A percentile compares a stretch with the other conserved stretches of the same genome.
phyloP scores from a whole-genome alignment of 1,140 invertebrate genomes.

The Drosophila rufa region DNA sequence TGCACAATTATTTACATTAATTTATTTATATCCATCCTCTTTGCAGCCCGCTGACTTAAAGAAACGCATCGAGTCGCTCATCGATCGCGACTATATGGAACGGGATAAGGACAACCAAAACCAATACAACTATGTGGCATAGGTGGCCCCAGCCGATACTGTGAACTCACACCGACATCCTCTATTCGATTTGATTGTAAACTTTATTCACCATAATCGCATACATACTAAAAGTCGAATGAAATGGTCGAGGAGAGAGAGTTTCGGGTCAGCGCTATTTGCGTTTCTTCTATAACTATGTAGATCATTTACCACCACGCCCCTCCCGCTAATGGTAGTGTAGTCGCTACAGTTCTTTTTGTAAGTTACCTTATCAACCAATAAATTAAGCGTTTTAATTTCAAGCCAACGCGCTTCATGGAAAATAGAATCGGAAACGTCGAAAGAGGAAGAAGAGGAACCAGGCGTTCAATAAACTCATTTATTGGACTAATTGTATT shows the following conservation, averaged over 20 bases:
- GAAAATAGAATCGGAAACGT: slow-evolving; percentile 8
- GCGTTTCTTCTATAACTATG: slow-evolving; percentile 25
- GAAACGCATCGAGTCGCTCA: slow-evolving; percentile 98
- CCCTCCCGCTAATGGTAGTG: slow-evolving; percentile 29
- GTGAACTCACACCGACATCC: slow-evolving; percentile 13
- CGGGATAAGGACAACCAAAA: slow-evolving; percentile 99
- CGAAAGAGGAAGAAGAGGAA: neutral
- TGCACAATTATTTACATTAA: neutral
- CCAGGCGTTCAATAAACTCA: slow-evolving; percentile 23
- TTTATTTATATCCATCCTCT: slow-evolving; percentile 73
- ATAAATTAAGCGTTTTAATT: slow-evolving; percentile 71
- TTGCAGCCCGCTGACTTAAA: slow-evolving; percentile 97
- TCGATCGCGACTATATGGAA: slow-evolving; percentile 99
- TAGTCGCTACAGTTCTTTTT: slow-evolving; percentile 55
- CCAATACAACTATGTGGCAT: slow-evolving; percentile 99
- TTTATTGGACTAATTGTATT: slow-evolving; percentile 42
- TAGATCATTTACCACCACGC: slow-evolving; percentile 25
- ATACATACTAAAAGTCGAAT: slow-evolving; percentile 31
- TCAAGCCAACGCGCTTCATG: slow-evolving; percentile 12
- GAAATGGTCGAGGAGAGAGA: slow-evolving; percentile 36
- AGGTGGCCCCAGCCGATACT: slow-evolving; percentile 27
- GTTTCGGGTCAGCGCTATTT: slow-evolving; percentile 15
- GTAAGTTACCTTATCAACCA: slow-evolving; percentile 68
- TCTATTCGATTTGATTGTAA: slow-evolving; percentile 18
- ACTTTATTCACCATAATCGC: slow-evolving; percentile 30